Conservation (phyloP, 2,113 vertebrate species). For the Ramphastos sulfuratus region DNA sequence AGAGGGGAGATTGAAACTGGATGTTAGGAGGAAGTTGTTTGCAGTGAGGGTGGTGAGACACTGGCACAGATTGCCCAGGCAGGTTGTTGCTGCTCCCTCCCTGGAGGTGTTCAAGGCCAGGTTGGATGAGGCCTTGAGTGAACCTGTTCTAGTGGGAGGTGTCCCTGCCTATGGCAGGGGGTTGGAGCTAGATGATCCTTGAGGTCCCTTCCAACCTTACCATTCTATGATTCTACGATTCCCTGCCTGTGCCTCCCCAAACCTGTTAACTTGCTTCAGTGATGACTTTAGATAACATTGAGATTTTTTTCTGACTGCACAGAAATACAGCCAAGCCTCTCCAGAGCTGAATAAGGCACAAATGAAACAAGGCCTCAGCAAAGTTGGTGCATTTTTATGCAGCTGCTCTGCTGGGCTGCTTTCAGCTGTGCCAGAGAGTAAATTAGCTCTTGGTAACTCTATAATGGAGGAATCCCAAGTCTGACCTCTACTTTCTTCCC, state of each 20-base stretch:
- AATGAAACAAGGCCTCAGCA: neutral
- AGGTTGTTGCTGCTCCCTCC: too few species aligned
- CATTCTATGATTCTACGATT: too few species aligned
- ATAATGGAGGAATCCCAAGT: neutral
- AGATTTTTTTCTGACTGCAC: neutral
- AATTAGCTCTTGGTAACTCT: neutral
- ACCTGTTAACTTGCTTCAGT: neutral
- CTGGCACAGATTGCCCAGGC: too few species aligned
- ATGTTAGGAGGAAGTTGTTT: too few species aligned
- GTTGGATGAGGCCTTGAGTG: too few species aligned
- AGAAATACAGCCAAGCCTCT: neutral
- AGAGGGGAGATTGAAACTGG: too few species aligned
- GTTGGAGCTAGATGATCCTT: too few species aligned
- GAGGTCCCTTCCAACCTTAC: too few species aligned
- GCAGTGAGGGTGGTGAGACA: too few species aligned
- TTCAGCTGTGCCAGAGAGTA: neutral
- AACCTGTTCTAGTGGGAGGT: too few species aligned
- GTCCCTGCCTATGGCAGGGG: too few species aligned
- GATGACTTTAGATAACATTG: neutral
- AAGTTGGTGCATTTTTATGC: neutral
- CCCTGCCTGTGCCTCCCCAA: neutral
- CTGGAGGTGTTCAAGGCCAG: too few species aligned
- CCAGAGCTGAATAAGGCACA: neutral
- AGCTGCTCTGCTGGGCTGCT: constrained; percentile 4
- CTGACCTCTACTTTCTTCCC: neutral